Percentiles rank a stretch among this genome's conserved stretches.
Conservation (phyloP, 2,888 invertebrate genomes). For the Melanotus villosus region DNA sequence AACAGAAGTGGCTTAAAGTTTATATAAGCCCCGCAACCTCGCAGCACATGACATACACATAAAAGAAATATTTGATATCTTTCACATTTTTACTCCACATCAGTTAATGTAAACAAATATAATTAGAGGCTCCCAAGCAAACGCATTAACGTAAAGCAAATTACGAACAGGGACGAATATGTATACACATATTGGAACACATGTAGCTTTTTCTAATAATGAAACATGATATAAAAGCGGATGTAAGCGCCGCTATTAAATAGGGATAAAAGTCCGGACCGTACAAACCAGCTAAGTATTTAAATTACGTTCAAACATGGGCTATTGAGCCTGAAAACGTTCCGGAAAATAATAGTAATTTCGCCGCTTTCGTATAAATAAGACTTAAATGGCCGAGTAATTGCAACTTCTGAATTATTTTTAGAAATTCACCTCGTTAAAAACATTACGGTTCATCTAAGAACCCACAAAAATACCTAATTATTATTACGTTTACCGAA, state of each 20-base stretch:
- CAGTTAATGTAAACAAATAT: constrained; percentile 25
- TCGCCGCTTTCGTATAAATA: constrained; percentile 23
- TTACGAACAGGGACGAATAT: constrained; percentile 7
- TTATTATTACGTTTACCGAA: too few relatives aligned
- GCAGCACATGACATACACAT: not conserved
- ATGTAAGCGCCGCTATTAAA: constrained; percentile 51
- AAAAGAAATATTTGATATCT: not conserved
- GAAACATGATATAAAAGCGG: constrained; percentile 50
- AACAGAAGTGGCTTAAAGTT: too few relatives aligned
- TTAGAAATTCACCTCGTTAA: not conserved
- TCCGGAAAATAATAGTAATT: constrained; percentile 39
- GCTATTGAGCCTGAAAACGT: constrained; percentile 47
- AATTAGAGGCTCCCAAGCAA: constrained; percentile 11
- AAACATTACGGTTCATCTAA: not conserved
- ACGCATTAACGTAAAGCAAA: constrained; percentile 22
- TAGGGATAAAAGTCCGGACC: constrained; percentile 40
- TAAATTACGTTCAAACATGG: constrained; percentile 51
- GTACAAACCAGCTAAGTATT: constrained; percentile 48
- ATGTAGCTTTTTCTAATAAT: constrained; percentile 44
- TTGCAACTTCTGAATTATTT: constrained; percentile 18
- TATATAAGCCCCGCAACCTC: not conserved
- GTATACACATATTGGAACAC: constrained; percentile 9
- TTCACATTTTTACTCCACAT: constrained; percentile 27
- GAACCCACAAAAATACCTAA: too few relatives aligned
- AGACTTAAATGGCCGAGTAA: constrained; percentile 11